A percentile compares a stretch with the other conserved stretches of the same genome.
These are phyloP conservation scores for Bombylius major DNA, from an alignment of 2,888 invertebrate genomes.

Conservation along the genomic window DNA sequence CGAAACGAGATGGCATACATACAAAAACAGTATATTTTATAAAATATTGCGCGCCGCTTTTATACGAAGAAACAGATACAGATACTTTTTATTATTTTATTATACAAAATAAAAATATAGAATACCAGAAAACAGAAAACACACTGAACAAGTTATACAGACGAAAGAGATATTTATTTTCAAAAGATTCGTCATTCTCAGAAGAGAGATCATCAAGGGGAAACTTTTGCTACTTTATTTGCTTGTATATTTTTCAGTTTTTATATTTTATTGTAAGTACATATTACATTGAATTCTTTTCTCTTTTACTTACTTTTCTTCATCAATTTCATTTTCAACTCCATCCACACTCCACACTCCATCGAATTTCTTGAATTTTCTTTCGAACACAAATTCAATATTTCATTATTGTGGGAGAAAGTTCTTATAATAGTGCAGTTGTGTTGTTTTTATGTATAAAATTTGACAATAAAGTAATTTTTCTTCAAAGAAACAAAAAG, in stretches of 20 bases:
- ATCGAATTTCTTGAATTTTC: no score
- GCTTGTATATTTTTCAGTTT: neutral
- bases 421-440: no score
- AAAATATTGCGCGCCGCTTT: slow-evolving; percentile 4
- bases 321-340: no score
- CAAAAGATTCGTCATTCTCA: neutral
- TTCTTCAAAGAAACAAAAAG: no score
- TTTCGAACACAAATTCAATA: no score
- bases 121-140: neutral
- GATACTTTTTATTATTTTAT: neutral
- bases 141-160: neutral
- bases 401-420: no score
- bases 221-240: neutral
- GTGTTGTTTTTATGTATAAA: no score
- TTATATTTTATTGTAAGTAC: neutral
- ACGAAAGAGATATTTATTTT: neutral
- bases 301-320: neutral
- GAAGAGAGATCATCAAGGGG: neutral
- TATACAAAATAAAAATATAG: neutral
- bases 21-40: neutral
- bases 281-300: neutral
- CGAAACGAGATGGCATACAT: slow-evolving; percentile 16
- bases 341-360: no score
- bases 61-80: neutral
- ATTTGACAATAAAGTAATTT: no score